Evolutionary conservation across 2,797 vertebrate genomes (phyloP).

Genomic region (Molossus molossus): DNA sequence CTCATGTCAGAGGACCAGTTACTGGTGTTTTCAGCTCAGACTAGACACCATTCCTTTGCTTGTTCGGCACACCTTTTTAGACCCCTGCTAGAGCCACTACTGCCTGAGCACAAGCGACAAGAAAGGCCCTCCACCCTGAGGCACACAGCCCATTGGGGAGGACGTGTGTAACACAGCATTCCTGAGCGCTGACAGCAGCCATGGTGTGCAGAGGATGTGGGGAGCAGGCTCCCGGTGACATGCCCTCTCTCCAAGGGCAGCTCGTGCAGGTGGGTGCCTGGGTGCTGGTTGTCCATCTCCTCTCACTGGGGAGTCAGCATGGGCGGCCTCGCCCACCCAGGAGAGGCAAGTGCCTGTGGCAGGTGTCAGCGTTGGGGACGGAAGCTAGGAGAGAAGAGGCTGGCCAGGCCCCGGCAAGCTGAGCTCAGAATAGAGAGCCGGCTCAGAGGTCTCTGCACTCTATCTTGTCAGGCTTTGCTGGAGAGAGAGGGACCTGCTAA

Average conservation of each 20-base stretch:
- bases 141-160: background rate
- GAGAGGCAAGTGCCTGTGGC: background rate
- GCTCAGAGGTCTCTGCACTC: background rate
- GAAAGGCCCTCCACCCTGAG: background rate
- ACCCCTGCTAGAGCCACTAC: background rate
- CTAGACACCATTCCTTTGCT: background rate
- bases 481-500: background rate
- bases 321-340: background rate
- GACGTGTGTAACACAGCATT: background rate
- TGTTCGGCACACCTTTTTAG: background rate
- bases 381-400: background rate
- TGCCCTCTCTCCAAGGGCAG: background rate
- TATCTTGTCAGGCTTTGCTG: background rate
- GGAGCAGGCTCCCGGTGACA: background rate
- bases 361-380: background rate
- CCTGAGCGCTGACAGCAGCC: background rate
- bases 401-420: background rate
- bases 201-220: accelerated
- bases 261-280: background rate
- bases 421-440: background rate
- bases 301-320: background rate
- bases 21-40: background rate
- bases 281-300: background rate
- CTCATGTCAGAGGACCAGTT: background rate
- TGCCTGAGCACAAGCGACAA: background rate